Percentiles rank a stretch among this genome's conserved stretches.
phyloP scores from a whole-genome alignment of 2,797 vertebrate species.

The Clamator glandarius region DNA sequence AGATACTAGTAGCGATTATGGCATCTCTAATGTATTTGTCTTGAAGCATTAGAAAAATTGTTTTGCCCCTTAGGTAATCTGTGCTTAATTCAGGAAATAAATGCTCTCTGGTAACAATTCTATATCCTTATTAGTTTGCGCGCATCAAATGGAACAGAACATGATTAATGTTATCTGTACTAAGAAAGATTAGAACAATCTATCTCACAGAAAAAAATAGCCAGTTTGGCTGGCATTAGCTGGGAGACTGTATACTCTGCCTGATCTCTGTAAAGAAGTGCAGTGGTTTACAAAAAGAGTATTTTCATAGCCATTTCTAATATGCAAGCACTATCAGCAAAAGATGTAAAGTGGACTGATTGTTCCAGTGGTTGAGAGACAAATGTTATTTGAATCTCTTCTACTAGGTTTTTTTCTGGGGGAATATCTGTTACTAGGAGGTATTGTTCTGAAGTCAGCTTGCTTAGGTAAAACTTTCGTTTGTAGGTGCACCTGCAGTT shows the following conservation, averaged over 20 bases:
- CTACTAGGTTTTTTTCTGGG: neutral
- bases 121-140: conserved; percentile 61
- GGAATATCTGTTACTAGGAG: neutral
- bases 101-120: conserved; percentile 53
- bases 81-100: conserved; percentile 62
- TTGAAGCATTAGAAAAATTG: conserved; percentile 53
- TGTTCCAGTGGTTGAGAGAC: neutral
- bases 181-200: conserved; percentile 56
- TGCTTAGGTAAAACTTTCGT: neutral
- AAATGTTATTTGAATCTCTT: neutral
- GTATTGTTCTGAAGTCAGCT: neutral
- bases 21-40: conserved; percentile 56
- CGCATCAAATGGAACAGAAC: conserved; percentile 24
- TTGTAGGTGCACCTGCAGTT: neutral
- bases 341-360: neutral
- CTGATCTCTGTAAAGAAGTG: neutral
- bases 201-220: conserved; percentile 6
- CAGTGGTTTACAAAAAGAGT: neutral
- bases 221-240: neutral
- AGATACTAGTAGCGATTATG: neutral
- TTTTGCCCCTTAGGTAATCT: conserved; percentile 43
- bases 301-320: conserved; percentile 11
- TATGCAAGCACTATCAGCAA: neutral
- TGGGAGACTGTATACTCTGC: neutral
- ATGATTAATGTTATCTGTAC: conserved; percentile 41